These are phyloP conservation scores for Epistrophella euchroma DNA, from an alignment of 2,888 invertebrate species.

Conservation along the genomic window DNA sequence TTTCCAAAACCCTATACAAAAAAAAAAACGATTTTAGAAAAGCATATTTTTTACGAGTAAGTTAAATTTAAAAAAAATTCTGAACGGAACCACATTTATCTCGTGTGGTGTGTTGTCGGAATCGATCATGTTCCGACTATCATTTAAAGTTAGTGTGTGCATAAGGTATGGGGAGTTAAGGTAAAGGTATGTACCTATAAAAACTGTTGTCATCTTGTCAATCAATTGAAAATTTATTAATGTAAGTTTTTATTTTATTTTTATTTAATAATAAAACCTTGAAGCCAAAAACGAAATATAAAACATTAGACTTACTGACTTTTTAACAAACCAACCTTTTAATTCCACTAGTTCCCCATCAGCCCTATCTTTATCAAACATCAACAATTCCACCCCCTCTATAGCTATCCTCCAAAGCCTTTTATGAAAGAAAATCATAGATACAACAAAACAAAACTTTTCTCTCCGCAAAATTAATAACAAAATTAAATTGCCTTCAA, in stretches of 20 bases:
- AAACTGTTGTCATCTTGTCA: not conserved
- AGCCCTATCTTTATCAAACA: not conserved
- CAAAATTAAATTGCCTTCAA: conserved; percentile 75
- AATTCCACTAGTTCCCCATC: not conserved
- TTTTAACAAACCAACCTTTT: conserved; percentile 23
- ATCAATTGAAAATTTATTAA: not conserved
- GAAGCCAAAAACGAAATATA: conserved; percentile 45
- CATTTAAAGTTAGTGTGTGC: too few relatives aligned
- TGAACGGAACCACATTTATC: too few relatives aligned
- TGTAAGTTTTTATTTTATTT: conserved; percentile 4
- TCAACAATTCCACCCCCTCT: not conserved
- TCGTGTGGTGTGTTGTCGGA: too few relatives aligned
- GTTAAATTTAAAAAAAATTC: too few relatives aligned
- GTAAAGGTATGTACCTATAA: too few relatives aligned
- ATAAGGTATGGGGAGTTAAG: too few relatives aligned
- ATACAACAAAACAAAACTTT: conserved; percentile 59
- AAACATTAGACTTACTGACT: conserved; percentile 49
- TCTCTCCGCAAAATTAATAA: conserved; percentile 71
- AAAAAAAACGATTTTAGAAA: too few relatives aligned
- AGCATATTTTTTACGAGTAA: too few relatives aligned
- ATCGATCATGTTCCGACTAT: too few relatives aligned
- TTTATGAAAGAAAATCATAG: conserved; percentile 8
- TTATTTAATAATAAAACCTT: conserved; percentile 47
- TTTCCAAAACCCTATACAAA: too few relatives aligned
- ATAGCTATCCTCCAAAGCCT: too few relatives aligned